Conservation (phyloP, 37 sponge, comb jelly and placozoan species). For the Mnemiopsis leidyi region DNA sequence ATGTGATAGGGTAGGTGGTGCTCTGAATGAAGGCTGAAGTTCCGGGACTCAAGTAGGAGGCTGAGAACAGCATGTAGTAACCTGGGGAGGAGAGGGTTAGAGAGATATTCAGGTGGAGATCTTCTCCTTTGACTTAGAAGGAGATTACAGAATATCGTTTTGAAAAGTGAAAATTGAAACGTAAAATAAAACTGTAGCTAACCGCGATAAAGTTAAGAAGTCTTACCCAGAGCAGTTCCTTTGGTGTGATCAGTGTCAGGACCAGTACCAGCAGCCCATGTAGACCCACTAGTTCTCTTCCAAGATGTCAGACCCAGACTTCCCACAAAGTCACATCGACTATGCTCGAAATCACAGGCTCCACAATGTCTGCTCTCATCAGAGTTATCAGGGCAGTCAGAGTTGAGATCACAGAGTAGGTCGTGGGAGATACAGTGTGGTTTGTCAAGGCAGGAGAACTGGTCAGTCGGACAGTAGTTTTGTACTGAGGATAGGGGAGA, state of each 20-base stretch:
- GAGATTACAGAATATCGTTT: no score
- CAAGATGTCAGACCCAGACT: not conserved
- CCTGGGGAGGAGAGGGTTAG: no score
- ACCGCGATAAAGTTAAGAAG: no score
- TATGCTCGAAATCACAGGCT: conserved; percentile 15
- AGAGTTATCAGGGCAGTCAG: not conserved
- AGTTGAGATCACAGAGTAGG: conserved; percentile 20
- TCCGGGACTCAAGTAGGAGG: not conserved
- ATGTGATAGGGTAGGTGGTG: not conserved
- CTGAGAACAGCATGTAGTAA: conserved; percentile 53
- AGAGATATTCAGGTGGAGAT: no score
- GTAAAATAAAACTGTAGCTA: no score
- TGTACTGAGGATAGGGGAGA: not conserved
- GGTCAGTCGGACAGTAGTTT: not conserved
- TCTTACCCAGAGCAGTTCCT: not conserved
- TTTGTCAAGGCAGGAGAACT: conserved; percentile 27
- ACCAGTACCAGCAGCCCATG: conserved; percentile 4
- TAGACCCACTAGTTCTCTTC: conserved; percentile 54
- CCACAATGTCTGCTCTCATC: not conserved
- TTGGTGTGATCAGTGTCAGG: conserved; percentile 4
- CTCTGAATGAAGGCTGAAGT: not conserved
- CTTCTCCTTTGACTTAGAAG: no score
- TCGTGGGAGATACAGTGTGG: not conserved
- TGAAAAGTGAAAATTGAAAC: no score
- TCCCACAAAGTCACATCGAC: not conserved